These are phyloP conservation scores for Brachypodius melanocephalos DNA, from an alignment of 2,113 vertebrate species.

Conservation along the genomic window DNA sequence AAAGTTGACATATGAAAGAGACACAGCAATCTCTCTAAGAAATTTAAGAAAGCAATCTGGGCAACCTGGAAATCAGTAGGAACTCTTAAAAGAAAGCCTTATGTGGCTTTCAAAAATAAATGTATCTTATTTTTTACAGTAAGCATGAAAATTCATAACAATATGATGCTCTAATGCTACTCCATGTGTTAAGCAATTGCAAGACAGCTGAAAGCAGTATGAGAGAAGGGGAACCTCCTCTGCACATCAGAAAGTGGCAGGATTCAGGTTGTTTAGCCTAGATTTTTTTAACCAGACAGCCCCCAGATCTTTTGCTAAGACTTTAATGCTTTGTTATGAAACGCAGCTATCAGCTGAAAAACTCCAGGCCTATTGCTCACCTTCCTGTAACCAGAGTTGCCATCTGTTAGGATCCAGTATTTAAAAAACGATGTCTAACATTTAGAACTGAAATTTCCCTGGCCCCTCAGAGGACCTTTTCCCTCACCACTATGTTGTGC, in stretches of 20 bases:
- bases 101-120: not conserved
- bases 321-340: constrained; percentile 56
- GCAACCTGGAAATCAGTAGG: not conserved
- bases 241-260: constrained; percentile 12
- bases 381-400: not conserved
- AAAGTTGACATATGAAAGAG: not conserved
- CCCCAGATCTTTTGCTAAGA: constrained; percentile 14
- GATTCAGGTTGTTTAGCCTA: constrained; percentile 32
- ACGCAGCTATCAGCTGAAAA: constrained; percentile 40
- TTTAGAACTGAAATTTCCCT: not conserved
- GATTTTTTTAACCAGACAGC: constrained; percentile 4
- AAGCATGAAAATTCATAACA: not conserved
- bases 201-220: not conserved
- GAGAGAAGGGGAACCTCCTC: not conserved
- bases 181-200: not conserved
- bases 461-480: not conserved
- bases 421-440: not conserved
- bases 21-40: not conserved
- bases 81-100: not conserved
- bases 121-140: not conserved
- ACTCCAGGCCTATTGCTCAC: constrained; percentile 21
- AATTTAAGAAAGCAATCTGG: not conserved
- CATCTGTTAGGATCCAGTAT: not conserved
- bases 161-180: not conserved
- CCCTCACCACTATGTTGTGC: not conserved